These are phyloP conservation scores for Borostomias antarcticus DNA, from an alignment of 2,797 vertebrate species.

Conservation along the genomic window DNA sequence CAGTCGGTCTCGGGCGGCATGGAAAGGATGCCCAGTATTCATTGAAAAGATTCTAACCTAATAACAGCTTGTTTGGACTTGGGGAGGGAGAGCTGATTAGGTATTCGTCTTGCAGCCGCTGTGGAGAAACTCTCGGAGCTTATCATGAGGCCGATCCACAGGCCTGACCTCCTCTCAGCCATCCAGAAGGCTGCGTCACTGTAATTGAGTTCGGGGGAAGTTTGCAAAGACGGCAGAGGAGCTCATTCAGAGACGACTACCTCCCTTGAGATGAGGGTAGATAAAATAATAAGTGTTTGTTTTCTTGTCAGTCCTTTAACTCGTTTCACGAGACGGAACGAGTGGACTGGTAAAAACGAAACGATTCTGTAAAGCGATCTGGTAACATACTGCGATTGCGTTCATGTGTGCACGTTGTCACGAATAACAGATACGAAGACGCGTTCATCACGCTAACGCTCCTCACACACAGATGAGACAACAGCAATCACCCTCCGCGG, in stretches of 20 bases:
- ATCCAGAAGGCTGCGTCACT: conserved; percentile 16
- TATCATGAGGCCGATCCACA: conserved; percentile 33
- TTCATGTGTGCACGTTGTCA: no score
- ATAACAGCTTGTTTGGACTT: conserved; percentile 25
- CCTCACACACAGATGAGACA: background rate
- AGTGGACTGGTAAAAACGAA: no score
- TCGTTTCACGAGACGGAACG: background rate
- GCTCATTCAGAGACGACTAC: background rate
- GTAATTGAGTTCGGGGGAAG: conserved; percentile 32
- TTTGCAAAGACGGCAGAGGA: conserved; percentile 28
- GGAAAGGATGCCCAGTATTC: conserved; percentile 25
- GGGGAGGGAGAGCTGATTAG: conserved; percentile 24
- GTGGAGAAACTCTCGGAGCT: conserved; percentile 38
- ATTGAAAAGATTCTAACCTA: conserved; percentile 19
- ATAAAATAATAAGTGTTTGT: background rate
- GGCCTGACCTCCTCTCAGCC: conserved; percentile 40
- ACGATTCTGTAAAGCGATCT: no score
- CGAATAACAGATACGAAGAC: no score
- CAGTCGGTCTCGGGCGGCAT: background rate
- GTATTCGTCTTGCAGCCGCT: conserved; percentile 29
- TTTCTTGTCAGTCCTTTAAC: background rate
- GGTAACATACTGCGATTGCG: background rate
- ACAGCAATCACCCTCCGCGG: background rate
- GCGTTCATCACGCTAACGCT: no score
- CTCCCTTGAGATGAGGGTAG: background rate